Evolutionary conservation across 2,797 vertebrate species (phyloP), one percentile per base, ranked within the genome.

Genomic region (Falco berigora): DNA sequence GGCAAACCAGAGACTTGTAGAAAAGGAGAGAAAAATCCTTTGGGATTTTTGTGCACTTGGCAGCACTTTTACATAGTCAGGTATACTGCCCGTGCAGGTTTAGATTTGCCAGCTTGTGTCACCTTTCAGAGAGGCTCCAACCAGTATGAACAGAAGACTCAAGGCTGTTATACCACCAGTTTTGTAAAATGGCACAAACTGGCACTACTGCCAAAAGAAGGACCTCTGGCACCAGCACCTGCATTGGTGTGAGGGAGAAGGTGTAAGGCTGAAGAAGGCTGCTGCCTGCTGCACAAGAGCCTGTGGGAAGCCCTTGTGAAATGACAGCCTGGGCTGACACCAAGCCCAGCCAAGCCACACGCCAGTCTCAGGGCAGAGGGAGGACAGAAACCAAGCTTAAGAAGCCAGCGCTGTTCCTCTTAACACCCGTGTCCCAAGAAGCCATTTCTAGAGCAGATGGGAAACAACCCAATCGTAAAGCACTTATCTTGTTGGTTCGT

Each of bases 181-280:
- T 92, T n/a, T 67, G 22, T 62, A 58, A 75, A 83, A 62, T 5
- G 52, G 38, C 38, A 58, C 23, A 55, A 76, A 25, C 12, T 34
- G 23, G 27, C 0, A 1, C 16, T 69, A 25, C 27, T 0, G 1
- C 47, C 28, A 28, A 34, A 56, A 74, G 32, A 46, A 38, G 6
- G 19, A 36, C n/a, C n/a, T 15, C 42, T 42, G 25, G 58, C 63
- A 83, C 16, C 52, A 49, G 44, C 63, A 49, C 16, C 62, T 34
- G 36, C 24, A 15, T 24, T 44, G 55, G 40, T 8, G 2, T 1
- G 4, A 52, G 42, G 28, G 9, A 62, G 44, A 67, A 30, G 30
- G 12, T 12, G 18, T 25, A 28, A 49, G 55, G 71, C 46, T 49
- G 69, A 76, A 67, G 64, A 16, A 27, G 13, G 36, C 38, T 74